Evolutionary conservation across 1,140 invertebrate genomes (phyloP).

Genomic region (Eriosoma lanigerum): DNA sequence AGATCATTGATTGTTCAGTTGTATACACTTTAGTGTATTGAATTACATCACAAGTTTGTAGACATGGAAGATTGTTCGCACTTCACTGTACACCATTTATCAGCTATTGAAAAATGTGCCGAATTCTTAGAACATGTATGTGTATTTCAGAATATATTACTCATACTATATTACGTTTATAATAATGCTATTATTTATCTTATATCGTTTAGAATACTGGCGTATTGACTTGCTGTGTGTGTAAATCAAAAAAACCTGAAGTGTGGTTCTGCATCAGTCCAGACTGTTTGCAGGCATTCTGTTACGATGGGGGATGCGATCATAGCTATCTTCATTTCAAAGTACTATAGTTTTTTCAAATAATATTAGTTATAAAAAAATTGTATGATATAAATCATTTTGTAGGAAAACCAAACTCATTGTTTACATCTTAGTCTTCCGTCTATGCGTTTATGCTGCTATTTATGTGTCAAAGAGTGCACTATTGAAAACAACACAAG

Average conservation of each 20-base stretch:
- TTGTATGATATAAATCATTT: constrained; percentile 53
- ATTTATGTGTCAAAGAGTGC: constrained; percentile 76
- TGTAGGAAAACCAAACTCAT: constrained; percentile 69
- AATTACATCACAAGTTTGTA: not conserved
- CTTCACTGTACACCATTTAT: constrained; percentile 29
- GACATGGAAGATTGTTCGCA: constrained; percentile 45
- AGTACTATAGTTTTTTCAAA: constrained; percentile 55
- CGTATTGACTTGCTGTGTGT: constrained; percentile 63
- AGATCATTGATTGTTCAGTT: not conserved
- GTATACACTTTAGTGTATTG: not conserved
- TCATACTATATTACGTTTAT: not conserved
- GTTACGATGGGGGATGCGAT: constrained; percentile 74
- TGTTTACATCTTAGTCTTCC: constrained; percentile 81
- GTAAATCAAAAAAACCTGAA: constrained; percentile 69
- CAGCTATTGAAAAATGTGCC: constrained; percentile 38
- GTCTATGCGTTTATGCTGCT: constrained; percentile 82
- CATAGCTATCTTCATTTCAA: constrained; percentile 78
- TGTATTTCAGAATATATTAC: not conserved
- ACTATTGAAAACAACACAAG: constrained; percentile 56
- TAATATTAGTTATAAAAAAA: not conserved
- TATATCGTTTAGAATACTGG: not conserved
- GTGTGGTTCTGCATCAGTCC: constrained; percentile 81
- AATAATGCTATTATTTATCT: not conserved
- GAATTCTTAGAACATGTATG: constrained; percentile 42
- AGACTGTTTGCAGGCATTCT: constrained; percentile 76